These are phyloP conservation scores for Scortum barcoo DNA, from an alignment of 2,113 vertebrate species.

Conservation along the genomic window DNA sequence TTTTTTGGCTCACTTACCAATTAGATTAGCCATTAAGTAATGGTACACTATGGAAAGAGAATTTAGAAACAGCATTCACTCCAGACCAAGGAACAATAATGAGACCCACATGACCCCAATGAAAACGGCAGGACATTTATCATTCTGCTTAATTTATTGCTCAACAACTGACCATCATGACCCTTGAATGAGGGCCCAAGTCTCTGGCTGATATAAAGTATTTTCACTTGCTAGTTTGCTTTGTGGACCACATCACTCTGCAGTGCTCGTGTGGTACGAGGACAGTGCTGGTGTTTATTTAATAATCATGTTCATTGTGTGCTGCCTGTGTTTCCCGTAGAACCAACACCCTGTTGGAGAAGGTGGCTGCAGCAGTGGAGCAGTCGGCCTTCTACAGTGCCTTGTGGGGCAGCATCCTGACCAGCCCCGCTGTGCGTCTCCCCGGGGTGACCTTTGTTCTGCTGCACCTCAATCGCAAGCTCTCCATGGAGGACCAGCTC, in stretches of 20 bases:
- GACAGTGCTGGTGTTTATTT: background rate
- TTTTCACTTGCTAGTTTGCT: background rate
- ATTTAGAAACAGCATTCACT: background rate
- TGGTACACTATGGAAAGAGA: background rate
- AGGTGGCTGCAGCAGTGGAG: conserved; percentile 95
- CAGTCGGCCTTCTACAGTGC: conserved; percentile 97
- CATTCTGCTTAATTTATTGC: background rate
- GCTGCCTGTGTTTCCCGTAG: conserved; percentile 74
- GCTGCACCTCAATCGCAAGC: conserved; percentile 96
- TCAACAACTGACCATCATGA: background rate
- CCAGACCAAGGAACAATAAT: background rate
- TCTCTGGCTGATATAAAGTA: background rate
- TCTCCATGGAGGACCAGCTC: conserved; percentile 99
- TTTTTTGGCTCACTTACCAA: background rate
- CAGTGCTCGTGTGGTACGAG: background rate
- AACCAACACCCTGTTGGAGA: conserved; percentile 95
- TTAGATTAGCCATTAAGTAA: background rate
- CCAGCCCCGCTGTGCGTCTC: conserved; percentile 95
- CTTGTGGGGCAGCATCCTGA: conserved; percentile 98
- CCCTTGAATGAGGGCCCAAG: background rate
- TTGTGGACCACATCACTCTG: background rate
- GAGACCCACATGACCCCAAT: background rate
- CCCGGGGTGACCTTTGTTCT: conserved; percentile 97
- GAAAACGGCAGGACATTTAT: background rate
- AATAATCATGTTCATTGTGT: background rate